Percentiles rank a stretch among this genome's conserved stretches.
Conservation (phyloP, 92 coral and sea anemone genomes). For the Paramuricea clavata region DNA sequence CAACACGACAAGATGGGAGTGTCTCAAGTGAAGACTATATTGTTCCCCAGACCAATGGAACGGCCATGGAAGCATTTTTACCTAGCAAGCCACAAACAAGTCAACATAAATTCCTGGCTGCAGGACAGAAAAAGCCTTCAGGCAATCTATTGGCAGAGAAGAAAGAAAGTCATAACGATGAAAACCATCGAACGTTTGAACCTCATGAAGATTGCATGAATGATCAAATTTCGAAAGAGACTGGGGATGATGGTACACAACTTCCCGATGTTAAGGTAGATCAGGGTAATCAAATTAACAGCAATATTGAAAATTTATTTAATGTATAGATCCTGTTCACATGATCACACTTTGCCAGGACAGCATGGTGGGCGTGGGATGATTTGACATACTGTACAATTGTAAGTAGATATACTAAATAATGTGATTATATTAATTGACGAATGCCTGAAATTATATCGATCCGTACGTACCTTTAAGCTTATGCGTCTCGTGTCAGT, state of each 20-base stretch:
- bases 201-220: not conserved
- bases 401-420: not conserved
- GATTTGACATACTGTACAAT: no score
- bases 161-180: not conserved
- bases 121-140: constrained; percentile 35
- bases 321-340: not conserved
- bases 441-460: no score
- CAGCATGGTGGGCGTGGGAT: no score
- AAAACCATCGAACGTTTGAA: not conserved
- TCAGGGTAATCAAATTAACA: not conserved
- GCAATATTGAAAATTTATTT: constrained; percentile 17
- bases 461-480: no score
- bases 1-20: not conserved
- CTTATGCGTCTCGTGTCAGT: no score
- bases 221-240: not conserved
- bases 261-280: constrained; percentile 9
- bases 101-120: constrained; percentile 25
- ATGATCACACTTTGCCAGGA: not conserved
- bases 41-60: constrained; percentile 30
- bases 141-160: not conserved
- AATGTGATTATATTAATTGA: not conserved
- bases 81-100: constrained; percentile 30
- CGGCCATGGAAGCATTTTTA: not conserved
- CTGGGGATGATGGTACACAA: not conserved
- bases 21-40: constrained; percentile 17